These are phyloP conservation scores for Peromyscus attwateri DNA, from an alignment of 2,797 vertebrate genomes.

Conservation along the genomic window DNA sequence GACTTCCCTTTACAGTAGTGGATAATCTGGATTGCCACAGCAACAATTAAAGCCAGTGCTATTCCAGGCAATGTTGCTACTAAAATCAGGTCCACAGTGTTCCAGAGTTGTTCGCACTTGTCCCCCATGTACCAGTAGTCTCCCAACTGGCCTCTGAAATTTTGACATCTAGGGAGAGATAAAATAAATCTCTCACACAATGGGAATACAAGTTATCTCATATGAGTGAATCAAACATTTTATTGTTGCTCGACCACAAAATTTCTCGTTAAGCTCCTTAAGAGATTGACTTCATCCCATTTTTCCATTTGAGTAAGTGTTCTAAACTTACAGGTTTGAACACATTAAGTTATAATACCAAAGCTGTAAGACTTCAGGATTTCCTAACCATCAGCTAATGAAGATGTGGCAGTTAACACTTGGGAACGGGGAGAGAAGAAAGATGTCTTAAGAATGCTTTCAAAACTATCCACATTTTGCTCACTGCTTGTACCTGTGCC, in stretches of 20 bases:
- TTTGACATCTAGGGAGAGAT: constrained; percentile 81
- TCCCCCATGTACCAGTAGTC: constrained; percentile 87
- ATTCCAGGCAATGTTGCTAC: constrained; percentile 80
- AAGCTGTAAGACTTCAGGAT: constrained; percentile 53
- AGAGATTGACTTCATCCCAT: constrained; percentile 43
- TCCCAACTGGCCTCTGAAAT: constrained; percentile 80
- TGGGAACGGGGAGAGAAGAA: neutral
- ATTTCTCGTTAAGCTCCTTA: constrained; percentile 46
- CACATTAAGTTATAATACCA: neutral
- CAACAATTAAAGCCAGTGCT: constrained; percentile 73
- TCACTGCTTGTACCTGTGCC: neutral
- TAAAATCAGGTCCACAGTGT: constrained; percentile 84
- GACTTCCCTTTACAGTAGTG: constrained; percentile 68
- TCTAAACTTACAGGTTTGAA: constrained; percentile 52
- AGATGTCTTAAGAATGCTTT: neutral
- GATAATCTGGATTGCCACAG: constrained; percentile 65
- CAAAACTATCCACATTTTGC: constrained; percentile 43
- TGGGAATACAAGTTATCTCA: neutral
- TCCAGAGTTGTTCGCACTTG: constrained; percentile 87
- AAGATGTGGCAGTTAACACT: neutral
- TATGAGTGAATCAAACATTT: constrained; percentile 52
- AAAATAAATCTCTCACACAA: constrained; percentile 62
- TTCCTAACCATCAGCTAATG: constrained; percentile 60
- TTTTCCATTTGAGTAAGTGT: constrained; percentile 58
- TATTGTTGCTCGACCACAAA: constrained; percentile 20